Base-by-base conservation (phyloP, 2,888 invertebrate species). In the Agriopis aurantiaria region DNA sequence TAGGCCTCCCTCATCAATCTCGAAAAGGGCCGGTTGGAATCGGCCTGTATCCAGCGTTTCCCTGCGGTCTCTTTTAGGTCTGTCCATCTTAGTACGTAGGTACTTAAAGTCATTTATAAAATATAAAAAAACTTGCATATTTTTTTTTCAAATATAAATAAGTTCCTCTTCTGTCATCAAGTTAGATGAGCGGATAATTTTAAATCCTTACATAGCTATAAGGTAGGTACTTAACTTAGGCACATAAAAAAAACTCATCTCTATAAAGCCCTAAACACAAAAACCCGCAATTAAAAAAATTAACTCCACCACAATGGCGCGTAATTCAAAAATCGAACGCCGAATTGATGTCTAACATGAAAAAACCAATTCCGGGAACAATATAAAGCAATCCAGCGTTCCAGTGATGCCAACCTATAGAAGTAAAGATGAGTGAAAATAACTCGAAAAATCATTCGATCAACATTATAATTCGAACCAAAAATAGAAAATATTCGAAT, bases 351-450 rank as follows among this genome's bases (percentile, higher is more conserved):
- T 78, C 81, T 80, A 77, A 82, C 81, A 85, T 85, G 80, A 82
- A 86, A 87, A 88, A 88, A 85, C 84, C 87, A 86, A 88, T 88
- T 85, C 79, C 77, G 78, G 70, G 78, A 80, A 88, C 88, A 88
- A 88, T 86, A 85, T 79, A 74, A 72, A 55, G 72, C 78, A 73
- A 80, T 80, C 78, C 74, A 49, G 11, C 14, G 56, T 17, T 11
- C 60, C 72, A 58, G 57, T 69, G 55, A 46, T 69, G 46, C 67
- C 80, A 82, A 80, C 79, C 76, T 81, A 73, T 76, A 76, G 77
- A 23, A 43, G 8, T 17, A 33, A 6, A 43, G 12, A 12, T 8
- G 43, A 45, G 33, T 33, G 17, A 10, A 17, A 10, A 17, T 10
- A 8, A 33, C 33, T 59, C 48, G 59, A 59, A 48, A 14, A 0